Evolutionary conservation across 1,140 invertebrate species (phyloP).

Genomic region (Rhizoglyphus robini): DNA sequence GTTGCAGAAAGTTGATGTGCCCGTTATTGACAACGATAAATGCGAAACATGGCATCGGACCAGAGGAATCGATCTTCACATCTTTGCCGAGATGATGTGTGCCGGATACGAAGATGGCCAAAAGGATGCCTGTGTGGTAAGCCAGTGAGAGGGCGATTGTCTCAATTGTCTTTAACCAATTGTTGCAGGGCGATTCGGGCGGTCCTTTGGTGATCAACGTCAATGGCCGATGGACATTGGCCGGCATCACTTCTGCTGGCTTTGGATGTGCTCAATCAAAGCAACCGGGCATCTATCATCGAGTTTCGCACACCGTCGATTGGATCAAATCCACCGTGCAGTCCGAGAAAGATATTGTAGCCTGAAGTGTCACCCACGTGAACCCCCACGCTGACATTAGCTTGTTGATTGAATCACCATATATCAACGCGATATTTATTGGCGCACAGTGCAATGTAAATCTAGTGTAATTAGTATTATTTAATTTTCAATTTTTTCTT

Average conservation of each 20-base stretch:
- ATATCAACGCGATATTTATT: neutral
- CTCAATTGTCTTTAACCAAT: neutral
- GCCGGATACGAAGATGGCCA: conserved; percentile 82
- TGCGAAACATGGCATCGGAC: conserved; percentile 55
- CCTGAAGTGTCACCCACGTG: too few relatives aligned
- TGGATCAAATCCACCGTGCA: conserved; percentile 25
- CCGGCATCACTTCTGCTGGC: conserved; percentile 68
- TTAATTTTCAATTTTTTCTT: too few relatives aligned
- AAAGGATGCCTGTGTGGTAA: conserved; percentile 44
- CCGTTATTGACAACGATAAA: conserved; percentile 35
- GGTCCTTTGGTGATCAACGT: conserved; percentile 59
- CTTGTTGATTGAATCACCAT: neutral
- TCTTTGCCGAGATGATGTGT: conserved; percentile 93
- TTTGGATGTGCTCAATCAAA: conserved; percentile 69
- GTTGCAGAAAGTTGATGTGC: conserved; percentile 50
- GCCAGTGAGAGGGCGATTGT: neutral
- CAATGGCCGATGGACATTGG: conserved; percentile 50
- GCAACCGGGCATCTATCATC: conserved; percentile 47
- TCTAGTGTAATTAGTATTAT: too few relatives aligned
- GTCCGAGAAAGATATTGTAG: too few relatives aligned
- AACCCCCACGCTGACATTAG: too few relatives aligned
- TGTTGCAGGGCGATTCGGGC: conserved; percentile 67
- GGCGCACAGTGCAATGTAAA: too few relatives aligned
- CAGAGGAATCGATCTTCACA: conserved; percentile 69
- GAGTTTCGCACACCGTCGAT: conserved; percentile 27